Percentiles rank a stretch among this genome's conserved stretches.
Evolutionary conservation across 2,113 vertebrate genomes (phyloP).

Genomic region (Cyprinodon brontotheroides): DNA sequence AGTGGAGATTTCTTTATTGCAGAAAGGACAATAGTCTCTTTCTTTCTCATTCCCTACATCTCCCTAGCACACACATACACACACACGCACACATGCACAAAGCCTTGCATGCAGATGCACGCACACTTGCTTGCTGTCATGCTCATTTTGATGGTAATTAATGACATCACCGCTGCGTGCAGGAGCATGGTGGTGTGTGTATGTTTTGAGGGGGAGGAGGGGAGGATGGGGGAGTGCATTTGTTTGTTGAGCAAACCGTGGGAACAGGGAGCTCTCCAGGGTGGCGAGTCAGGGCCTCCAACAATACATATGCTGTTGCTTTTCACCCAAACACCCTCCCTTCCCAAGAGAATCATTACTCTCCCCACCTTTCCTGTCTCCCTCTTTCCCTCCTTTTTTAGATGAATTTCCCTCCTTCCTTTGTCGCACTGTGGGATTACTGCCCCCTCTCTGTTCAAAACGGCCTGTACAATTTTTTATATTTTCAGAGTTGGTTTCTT

Average conservation of each 20-base stretch:
- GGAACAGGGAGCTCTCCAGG: constrained; percentile 82
- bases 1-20: constrained; percentile 96
- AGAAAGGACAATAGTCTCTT: constrained; percentile 81
- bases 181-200: constrained; percentile 56
- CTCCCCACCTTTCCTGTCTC: constrained; percentile 52
- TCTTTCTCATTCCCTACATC: constrained; percentile 60
- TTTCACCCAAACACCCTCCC: constrained; percentile 82
- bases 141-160: constrained; percentile 87
- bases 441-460: constrained; percentile 70
- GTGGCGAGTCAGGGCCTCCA: constrained; percentile 81
- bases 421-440: constrained; percentile 59
- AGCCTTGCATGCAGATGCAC: constrained; percentile 61
- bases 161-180: constrained; percentile 82
- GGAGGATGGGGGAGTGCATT: constrained; percentile 60
- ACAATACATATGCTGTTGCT: constrained; percentile 82
- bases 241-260: constrained; percentile 84
- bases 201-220: constrained; percentile 25
- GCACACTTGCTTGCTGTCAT: constrained; percentile 78
- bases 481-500: not conserved
- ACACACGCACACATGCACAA: constrained; percentile 48
- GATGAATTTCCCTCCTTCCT: constrained; percentile 14
- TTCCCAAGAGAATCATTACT: constrained; percentile 69
- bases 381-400: constrained; percentile 52
- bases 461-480: not conserved
- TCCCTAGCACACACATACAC: constrained; percentile 34